Percentiles rank a stretch among this genome's conserved stretches.
phyloP scores from a whole-genome alignment of 23 tunicate genomes.

The Pegea sp. region DNA sequence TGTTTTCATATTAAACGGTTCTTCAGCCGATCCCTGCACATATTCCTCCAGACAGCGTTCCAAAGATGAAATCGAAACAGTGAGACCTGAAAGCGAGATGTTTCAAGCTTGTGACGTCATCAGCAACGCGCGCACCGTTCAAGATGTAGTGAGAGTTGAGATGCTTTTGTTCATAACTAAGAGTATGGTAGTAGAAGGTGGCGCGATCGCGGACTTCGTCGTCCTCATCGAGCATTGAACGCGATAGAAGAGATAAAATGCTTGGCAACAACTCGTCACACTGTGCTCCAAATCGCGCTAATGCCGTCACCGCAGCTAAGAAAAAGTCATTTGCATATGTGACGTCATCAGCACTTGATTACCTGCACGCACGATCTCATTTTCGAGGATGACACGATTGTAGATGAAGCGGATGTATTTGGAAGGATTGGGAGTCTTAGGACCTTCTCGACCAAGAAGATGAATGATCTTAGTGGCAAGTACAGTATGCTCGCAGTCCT shows the following conservation, averaged over 20 bases:
- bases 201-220: conserved; percentile 98
- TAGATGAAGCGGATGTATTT: conserved; percentile 93
- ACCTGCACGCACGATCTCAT: conserved; percentile 86
- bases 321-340: not conserved
- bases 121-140: conserved; percentile 58
- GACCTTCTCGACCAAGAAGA: conserved; percentile 86
- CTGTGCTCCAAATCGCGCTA: conserved; percentile 87
- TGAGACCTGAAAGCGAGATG: conserved; percentile 63
- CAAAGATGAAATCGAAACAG: conserved; percentile 71
- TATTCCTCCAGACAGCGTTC: conserved; percentile 73
- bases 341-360: not conserved
- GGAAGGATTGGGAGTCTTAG: conserved; percentile 74
- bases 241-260: conserved; percentile 60
- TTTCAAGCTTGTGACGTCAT: too few species aligned
- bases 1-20: conserved; percentile 83
- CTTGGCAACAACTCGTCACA: conserved; percentile 67
- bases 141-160: conserved; percentile 74
- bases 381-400: conserved; percentile 88
- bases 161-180: conserved; percentile 28
- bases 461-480: conserved; percentile 91
- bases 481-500: conserved; percentile 97
- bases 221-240: conserved; percentile 97
- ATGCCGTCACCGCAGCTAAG: conserved; percentile 79
- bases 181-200: conserved; percentile 73
- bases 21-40: conserved; percentile 23